Evolutionary conservation across 2,797 vertebrate genomes (phyloP), one percentile per base, ranked within the genome.

Genomic region (Acrossocheilus wenchowensis): DNA sequence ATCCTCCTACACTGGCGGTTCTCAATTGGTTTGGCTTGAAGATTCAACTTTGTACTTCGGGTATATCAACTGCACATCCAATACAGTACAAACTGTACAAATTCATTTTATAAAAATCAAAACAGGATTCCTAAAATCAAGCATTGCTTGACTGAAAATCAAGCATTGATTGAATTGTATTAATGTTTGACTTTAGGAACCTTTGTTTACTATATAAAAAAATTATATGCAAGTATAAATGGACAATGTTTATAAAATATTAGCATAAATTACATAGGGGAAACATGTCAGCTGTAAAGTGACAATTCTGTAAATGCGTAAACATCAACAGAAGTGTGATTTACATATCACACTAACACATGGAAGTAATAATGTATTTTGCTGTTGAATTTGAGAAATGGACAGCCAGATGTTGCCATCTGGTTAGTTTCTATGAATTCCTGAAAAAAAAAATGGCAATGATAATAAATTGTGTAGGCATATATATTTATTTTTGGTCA

Each of bases 341-440:
- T 57, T 73, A 82, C 68, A 36, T 54, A 74, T n/a, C 66, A 82
- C 34, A 50, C 11, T 71, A 81, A 30, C 48, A 60, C 15, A 71
- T 66, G 14, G 14, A 36, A 71, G 48, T 52, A 52, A 81, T 82
- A 2, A 54, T 71, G 23, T 41, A 41, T n/a, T 14, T 34, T 21
- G 17, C 45, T 36, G 43, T 30, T 50, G 0, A 79, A 81, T 52
- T 39, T 30, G 23, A 26, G 48, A 82, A 73, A 73, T 60, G 48
- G 23, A 64, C n/a, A 62, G n/a, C 15, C 15, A 36, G 30, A 23
- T 81, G 62, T 81, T 41, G 23, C 21, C 23, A 71, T 71, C 48
- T 71, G 36, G 21, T 3, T 50, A 30, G n/a, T 19, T 75, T 75
- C 11, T 23, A 50, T 74, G 12, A 73, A 30, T 14, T 74, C 4